phyloP scores from a whole-genome alignment of 2,797 vertebrate species.

The Oreonectes daqikongensis region DNA sequence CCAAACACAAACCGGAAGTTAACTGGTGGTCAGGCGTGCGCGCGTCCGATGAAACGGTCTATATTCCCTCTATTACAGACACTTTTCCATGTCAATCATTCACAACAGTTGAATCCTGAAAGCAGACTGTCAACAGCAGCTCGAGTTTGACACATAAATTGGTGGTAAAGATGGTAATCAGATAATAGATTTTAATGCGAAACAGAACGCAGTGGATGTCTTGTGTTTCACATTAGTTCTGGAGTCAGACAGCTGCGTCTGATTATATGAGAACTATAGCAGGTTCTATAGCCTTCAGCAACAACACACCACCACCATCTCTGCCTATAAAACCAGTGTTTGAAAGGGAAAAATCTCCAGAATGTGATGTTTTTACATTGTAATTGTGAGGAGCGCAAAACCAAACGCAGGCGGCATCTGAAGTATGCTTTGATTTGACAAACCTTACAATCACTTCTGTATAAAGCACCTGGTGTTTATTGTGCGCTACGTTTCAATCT shows the following conservation, averaged over 20 bases:
- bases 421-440: neutral
- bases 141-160: neutral
- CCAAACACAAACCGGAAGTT: too few relatives aligned
- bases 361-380: neutral
- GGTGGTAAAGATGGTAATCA: conserved; percentile 62
- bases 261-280: conserved; percentile 61
- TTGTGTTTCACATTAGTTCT: conserved; percentile 66
- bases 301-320: conserved; percentile 3
- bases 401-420: neutral
- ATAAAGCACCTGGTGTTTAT: neutral
- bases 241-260: conserved; percentile 70
- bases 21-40: too few relatives aligned
- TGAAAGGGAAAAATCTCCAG: conserved; percentile 16
- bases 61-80: too few relatives aligned
- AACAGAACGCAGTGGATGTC: conserved; percentile 65
- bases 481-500: neutral
- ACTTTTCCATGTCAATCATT: neutral
- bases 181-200: conserved; percentile 69
- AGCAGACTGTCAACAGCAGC: conserved; percentile 22
- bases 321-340: neutral
- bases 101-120: neutral
- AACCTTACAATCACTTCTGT: neutral
- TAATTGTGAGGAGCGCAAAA: neutral
- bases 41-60: too few relatives aligned
- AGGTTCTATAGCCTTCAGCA: conserved; percentile 15